These are phyloP conservation scores for Tachysurus fulvidraco DNA, from an alignment of 2,113 vertebrate species.

Conservation along the genomic window DNA sequence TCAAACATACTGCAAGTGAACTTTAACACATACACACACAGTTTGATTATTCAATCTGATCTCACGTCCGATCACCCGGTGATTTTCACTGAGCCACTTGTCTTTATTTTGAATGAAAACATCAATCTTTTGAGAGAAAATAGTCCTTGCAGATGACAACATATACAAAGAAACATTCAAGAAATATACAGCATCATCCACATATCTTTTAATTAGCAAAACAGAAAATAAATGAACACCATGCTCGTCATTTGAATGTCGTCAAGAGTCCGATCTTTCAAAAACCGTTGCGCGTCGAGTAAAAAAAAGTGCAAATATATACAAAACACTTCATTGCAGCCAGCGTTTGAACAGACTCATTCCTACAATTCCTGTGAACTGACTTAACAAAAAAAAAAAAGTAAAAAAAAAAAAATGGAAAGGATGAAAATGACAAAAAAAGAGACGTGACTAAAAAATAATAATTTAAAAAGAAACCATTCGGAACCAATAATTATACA, in stretches of 20 bases:
- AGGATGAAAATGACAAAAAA: constrained; percentile 31
- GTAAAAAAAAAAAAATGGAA: neutral
- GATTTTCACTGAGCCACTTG: constrained; percentile 57
- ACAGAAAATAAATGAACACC: constrained; percentile 58
- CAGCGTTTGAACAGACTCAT: constrained; percentile 60
- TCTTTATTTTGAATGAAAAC: constrained; percentile 65
- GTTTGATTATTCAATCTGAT: neutral
- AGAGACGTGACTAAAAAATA: constrained; percentile 49
- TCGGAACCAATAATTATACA: constrained; percentile 67
- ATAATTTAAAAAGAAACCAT: constrained; percentile 60
- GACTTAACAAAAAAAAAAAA: constrained; percentile 25
- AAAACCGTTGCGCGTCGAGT: constrained; percentile 57
- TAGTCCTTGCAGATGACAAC: constrained; percentile 57
- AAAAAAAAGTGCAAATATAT: constrained; percentile 69
- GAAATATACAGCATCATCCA: constrained; percentile 67
- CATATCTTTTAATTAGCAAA: constrained; percentile 65
- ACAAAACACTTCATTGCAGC: constrained; percentile 68
- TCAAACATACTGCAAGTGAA: neutral
- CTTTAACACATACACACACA: neutral
- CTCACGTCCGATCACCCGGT: neutral
- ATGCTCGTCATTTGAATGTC: constrained; percentile 63
- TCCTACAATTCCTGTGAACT: constrained; percentile 56
- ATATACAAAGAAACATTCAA: constrained; percentile 60
- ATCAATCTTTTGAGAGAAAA: constrained; percentile 58
- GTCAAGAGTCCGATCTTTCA: constrained; percentile 59